phyloP scores from a whole-genome alignment of 1,140 invertebrate species.

The Oncopodura yosiiana region DNA sequence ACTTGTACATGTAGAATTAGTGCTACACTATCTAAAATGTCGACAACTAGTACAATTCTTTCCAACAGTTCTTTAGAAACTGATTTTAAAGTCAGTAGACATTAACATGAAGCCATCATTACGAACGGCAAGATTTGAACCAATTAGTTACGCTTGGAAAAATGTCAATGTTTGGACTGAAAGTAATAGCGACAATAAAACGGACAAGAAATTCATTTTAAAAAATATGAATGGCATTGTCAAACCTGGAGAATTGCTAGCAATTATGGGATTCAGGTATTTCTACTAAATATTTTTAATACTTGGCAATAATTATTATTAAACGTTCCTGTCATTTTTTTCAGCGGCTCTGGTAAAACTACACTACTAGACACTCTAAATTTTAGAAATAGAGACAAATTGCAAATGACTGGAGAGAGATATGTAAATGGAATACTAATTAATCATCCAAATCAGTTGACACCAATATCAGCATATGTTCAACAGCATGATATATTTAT shows the following conservation, averaged over 20 bases:
- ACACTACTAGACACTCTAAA: constrained; percentile 86
- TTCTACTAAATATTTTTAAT: neutral
- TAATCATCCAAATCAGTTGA: neutral
- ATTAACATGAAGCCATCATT: no score
- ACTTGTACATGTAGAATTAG: neutral
- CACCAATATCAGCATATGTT: constrained; percentile 66
- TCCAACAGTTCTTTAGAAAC: neutral
- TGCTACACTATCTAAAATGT: neutral
- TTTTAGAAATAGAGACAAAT: constrained; percentile 56
- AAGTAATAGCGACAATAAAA: neutral
- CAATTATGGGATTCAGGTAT: constrained; percentile 63
- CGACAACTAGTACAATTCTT: neutral
- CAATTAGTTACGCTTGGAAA: constrained; percentile 28
- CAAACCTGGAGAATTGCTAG: constrained; percentile 76
- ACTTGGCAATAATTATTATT: neutral
- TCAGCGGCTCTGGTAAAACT: constrained; percentile 80
- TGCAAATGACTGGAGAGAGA: constrained; percentile 58
- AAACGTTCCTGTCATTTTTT: neutral
- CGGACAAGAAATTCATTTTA: constrained; percentile 10
- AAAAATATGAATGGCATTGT: constrained; percentile 63
- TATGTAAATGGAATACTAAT: constrained; percentile 11
- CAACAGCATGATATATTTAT: constrained; percentile 93
- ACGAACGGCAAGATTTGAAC: constrained; percentile 8
- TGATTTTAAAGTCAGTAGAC: neutral
- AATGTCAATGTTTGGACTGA: constrained; percentile 29